phyloP scores from a whole-genome alignment of 2,888 invertebrate species.

The Lithophane socia region DNA sequence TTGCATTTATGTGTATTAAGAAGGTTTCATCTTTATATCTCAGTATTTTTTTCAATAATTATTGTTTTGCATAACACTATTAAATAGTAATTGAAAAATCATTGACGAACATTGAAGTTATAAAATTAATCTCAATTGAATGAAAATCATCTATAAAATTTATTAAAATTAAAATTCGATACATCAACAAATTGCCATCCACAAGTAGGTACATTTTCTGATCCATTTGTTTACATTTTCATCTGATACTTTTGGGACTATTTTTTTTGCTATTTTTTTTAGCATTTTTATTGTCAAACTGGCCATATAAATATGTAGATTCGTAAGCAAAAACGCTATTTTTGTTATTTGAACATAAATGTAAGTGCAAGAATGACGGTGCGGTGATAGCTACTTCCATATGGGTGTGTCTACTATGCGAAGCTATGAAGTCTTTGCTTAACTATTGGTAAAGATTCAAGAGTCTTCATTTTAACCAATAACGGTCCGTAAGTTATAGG shows the following conservation, averaged over 20 bases:
- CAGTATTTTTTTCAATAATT: not conserved
- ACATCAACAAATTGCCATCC: not conserved
- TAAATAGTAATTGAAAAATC: not conserved
- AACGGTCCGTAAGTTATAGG: too few relatives aligned
- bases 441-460: too few relatives aligned
- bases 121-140: not conserved
- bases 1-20: not conserved
- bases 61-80: not conserved
- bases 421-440: too few relatives aligned
- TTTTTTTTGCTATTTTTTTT: too few relatives aligned
- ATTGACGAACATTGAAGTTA: not conserved
- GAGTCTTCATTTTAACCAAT: too few relatives aligned
- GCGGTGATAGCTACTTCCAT: too few relatives aligned
- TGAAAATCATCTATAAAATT: too few relatives aligned
- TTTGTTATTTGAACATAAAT: constrained; percentile 58
- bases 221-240: not conserved
- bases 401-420: too few relatives aligned
- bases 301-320: too few relatives aligned
- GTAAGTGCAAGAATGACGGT: constrained; percentile 61
- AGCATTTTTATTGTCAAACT: too few relatives aligned
- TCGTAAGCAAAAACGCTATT: constrained; percentile 56
- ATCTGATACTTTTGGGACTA: not conserved
- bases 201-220: not conserved
- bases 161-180: too few relatives aligned
- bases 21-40: not conserved